Evolutionary conservation across 64 coral and sea anemone species (phyloP).

Genomic region (Stylophora pistillata): DNA sequence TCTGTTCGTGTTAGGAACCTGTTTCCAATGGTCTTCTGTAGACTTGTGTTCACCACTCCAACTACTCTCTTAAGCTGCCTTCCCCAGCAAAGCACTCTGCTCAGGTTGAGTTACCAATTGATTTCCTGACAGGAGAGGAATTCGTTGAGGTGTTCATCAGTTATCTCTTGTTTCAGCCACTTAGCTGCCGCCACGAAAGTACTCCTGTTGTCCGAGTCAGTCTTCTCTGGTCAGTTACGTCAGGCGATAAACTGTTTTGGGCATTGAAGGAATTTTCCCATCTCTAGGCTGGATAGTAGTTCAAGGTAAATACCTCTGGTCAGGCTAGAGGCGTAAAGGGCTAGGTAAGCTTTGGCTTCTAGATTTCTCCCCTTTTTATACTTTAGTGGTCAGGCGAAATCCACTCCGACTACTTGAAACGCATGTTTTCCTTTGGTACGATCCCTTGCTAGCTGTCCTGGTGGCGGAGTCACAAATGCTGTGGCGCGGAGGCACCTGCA

Average conservation of each 20-base stretch:
- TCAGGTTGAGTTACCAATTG: constrained; percentile 21
- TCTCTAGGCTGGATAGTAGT: constrained; percentile 35
- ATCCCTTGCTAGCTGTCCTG: not conserved
- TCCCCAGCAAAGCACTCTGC: constrained; percentile 28
- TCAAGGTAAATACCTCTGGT: constrained; percentile 45
- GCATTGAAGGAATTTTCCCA: constrained; percentile 46
- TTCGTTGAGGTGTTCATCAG: constrained; percentile 23
- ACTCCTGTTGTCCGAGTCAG: constrained; percentile 4
- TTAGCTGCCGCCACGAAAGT: constrained; percentile 17
- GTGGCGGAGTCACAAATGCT: not conserved
- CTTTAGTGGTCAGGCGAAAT: not conserved
- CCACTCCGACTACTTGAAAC: constrained; percentile 41
- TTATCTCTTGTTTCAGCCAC: not conserved
- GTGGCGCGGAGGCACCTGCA: not conserved
- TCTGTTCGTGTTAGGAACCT: not conserved
- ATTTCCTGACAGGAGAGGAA: not conserved
- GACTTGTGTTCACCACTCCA: constrained; percentile 16
- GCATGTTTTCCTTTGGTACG: not conserved
- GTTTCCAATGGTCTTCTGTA: not conserved
- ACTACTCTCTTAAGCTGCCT: not conserved
- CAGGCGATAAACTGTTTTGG: not conserved
- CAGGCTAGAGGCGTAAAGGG: constrained; percentile 54
- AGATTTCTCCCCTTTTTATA: not conserved
- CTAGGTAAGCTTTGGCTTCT: constrained; percentile 36
- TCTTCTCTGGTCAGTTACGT: not conserved